Percentiles rank a stretch among this genome's conserved stretches.
phyloP scores from a whole-genome alignment of 2,888 invertebrate genomes.

The Dastarcus helophoroides region DNA sequence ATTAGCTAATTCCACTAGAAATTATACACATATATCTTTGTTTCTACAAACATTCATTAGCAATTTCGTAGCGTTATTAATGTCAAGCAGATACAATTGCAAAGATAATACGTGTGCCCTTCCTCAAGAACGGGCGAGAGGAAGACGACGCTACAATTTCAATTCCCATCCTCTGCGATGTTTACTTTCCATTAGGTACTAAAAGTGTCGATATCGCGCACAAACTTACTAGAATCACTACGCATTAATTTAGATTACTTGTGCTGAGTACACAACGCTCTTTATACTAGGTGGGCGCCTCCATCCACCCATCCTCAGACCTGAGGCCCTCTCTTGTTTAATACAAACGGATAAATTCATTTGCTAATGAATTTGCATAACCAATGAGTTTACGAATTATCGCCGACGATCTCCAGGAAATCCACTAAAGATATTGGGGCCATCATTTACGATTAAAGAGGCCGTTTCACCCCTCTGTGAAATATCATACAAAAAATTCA shows the following conservation, averaged over 20 bases:
- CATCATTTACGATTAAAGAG: no score
- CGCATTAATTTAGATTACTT: conserved; percentile 33
- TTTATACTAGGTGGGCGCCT: conserved; percentile 12
- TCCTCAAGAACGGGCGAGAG: conserved; percentile 15
- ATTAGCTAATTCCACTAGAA: conserved; percentile 23
- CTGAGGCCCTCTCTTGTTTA: conserved; percentile 17
- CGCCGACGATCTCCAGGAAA: no score
- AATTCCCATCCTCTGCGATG: conserved; percentile 32
- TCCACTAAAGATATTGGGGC: no score
- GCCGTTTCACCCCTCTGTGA: no score
- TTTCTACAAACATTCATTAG: conserved; percentile 29
- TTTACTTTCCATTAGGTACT: conserved; percentile 36
- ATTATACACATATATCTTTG: conserved; percentile 26
- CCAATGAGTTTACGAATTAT: conserved; percentile 3
- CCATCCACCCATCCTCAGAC: conserved; percentile 3
- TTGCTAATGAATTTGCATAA: conserved; percentile 20
- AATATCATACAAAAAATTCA: no score
- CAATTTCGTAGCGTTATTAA: conserved; percentile 26
- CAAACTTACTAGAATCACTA: conserved; percentile 31
- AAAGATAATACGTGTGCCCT: conserved; percentile 21
- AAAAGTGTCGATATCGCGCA: conserved; percentile 34
- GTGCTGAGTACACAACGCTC: conserved; percentile 24
- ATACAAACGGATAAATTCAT: conserved; percentile 23
- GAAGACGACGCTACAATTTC: conserved; percentile 27
- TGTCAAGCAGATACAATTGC: conserved; percentile 27